Conservation (phyloP, 1,140 invertebrate genomes). For the Aphelenchoides fujianensis region DNA sequence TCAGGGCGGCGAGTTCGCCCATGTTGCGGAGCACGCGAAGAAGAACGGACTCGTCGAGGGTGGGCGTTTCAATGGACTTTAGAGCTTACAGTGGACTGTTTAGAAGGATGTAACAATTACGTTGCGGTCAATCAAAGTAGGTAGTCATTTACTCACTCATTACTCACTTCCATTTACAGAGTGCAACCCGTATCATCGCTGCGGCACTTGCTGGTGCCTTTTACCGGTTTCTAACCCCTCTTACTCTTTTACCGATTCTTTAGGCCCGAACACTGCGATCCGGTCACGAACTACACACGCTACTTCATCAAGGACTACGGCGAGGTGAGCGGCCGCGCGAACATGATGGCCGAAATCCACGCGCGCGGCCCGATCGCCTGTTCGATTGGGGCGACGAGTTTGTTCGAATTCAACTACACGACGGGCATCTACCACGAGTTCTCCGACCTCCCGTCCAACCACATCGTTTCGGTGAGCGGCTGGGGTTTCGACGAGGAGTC, state of each 20-base stretch:
- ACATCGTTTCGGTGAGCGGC: slow-evolving; percentile 66
- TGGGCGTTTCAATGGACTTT: too few species aligned
- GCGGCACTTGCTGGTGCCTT: slow-evolving; percentile 66
- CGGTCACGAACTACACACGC: slow-evolving; percentile 64
- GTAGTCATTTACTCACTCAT: too few species aligned
- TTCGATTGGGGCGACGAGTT: slow-evolving; percentile 64
- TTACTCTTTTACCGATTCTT: too few species aligned
- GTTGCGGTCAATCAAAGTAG: slow-evolving; percentile 67
- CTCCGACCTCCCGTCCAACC: slow-evolving; percentile 63
- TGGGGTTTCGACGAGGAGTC: slow-evolving; percentile 65
- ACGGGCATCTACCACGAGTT: slow-evolving; percentile 65
- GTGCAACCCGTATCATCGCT: slow-evolving; percentile 64
- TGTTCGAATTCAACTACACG: slow-evolving; percentile 64
- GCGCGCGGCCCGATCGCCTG: slow-evolving; percentile 65
- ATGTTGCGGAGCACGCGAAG: slow-evolving; percentile 65
- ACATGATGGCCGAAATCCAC: slow-evolving; percentile 67
- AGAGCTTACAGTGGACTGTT: slow-evolving; percentile 64
- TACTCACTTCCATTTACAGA: too few species aligned
- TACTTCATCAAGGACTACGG: slow-evolving; percentile 67
- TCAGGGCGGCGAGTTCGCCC: slow-evolving; percentile 64
- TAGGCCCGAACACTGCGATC: slow-evolving; percentile 62
- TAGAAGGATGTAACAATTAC: slow-evolving; percentile 67
- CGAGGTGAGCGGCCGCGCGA: slow-evolving; percentile 63
- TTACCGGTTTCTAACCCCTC: too few species aligned
- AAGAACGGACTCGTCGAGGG: too few species aligned